Evolutionary conservation across 1,140 invertebrate genomes (phyloP), one percentile per base, ranked within the genome.

Genomic region (Oreohelix idahoensis): DNA sequence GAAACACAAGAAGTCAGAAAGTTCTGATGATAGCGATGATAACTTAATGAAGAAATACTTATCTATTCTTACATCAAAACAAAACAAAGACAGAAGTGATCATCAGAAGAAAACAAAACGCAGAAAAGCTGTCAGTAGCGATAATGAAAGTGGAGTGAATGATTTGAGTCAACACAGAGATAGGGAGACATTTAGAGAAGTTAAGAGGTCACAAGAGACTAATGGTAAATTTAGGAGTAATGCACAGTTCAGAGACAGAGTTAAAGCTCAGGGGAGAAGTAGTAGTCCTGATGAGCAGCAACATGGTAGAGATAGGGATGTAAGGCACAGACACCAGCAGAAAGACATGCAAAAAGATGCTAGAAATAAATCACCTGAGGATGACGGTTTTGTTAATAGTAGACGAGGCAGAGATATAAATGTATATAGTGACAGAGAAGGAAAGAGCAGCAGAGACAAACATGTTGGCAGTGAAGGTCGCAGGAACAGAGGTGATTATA

Each of bases 1-100:
- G 49, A 49, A 70, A 29, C 45, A 51, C 26, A 78, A 79, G 39
- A 79, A 45, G 32, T 15, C 45, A 15, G 66, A 77, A 17, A 36
- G 35, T 53, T 35, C n/a, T 78, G 74, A 70, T 38, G 73, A 35
- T 32, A 70, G 63, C 51, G 81, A 83, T 32, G 66, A 70, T 70
- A 53, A 77, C 23, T 32, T 77, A 13, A 78, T 66, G 58, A 76
- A 83, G 32, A 77, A 77, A 42, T 74, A 82, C 51, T n/a, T 82
- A n/a, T 74, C 81, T n/a, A 82, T 82, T 36, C 49, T 82, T 5
- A 82, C 73, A 8, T 82, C 73, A 53, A 82, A 82, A 63, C 70
- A 82, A 11, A 35, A 20, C 11, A 35, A 66, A 38, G 51, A 49
- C 17, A n/a, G 1, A n/a, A 70, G 70, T 35, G 38, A 26, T 5